Percentiles rank a stretch among this genome's conserved stretches.
Evolutionary conservation across 2,797 vertebrate genomes (phyloP).

Genomic region (Linurgus olivaceus): DNA sequence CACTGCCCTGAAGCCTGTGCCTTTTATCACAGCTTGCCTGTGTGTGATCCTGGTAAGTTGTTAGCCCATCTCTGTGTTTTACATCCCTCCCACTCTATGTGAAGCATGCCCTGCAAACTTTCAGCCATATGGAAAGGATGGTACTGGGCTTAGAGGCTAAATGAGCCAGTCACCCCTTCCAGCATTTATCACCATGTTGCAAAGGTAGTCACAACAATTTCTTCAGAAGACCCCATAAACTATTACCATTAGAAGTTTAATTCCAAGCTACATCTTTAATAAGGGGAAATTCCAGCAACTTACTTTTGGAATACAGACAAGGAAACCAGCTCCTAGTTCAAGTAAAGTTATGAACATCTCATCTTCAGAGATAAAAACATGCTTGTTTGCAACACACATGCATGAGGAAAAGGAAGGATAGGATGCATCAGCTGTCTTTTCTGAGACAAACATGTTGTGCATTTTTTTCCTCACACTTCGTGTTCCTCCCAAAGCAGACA

Average conservation of each 20-base stretch:
- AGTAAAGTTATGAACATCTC: neutral
- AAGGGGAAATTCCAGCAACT: neutral
- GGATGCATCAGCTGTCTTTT: neutral
- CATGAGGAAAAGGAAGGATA: neutral
- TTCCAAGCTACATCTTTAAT: neutral
- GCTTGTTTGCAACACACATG: neutral
- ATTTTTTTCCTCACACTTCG: neutral
- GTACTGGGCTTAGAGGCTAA: neutral
- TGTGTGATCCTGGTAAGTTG: neutral
- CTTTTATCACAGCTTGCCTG: neutral
- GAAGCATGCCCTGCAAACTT: neutral
- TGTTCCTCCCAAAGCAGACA: neutral
- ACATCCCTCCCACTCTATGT: neutral
- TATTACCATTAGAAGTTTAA: neutral
- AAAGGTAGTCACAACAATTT: neutral
- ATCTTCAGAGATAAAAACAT: neutral
- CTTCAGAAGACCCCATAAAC: neutral
- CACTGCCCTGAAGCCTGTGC: neutral
- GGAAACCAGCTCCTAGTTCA: neutral
- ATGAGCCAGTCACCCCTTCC: neutral
- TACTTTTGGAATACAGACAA: neutral
- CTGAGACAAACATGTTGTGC: neutral
- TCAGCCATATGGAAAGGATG: neutral
- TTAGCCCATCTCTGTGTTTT: neutral
- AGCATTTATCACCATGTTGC: fast-evolving